These are phyloP conservation scores for Elegia similella DNA, from an alignment of 2,888 invertebrate genomes.

Conservation along the genomic window DNA sequence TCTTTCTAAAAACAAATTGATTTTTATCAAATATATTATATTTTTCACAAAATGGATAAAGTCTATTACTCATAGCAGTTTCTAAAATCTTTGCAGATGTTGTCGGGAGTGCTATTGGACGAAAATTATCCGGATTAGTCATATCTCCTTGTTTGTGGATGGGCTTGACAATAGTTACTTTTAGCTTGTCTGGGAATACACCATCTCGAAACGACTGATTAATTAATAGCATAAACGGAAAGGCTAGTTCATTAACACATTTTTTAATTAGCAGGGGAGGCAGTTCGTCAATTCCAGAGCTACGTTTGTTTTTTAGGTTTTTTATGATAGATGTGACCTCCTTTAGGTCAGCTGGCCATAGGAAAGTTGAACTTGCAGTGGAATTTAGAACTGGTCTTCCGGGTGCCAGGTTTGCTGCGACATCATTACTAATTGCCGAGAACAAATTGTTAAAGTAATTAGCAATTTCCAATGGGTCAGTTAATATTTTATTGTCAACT, in stretches of 20 bases:
- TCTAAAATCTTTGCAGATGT: too few relatives aligned
- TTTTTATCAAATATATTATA: neutral
- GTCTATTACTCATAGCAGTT: neutral
- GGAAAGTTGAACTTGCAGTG: too few relatives aligned
- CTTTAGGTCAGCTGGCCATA: too few relatives aligned
- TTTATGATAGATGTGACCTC: too few relatives aligned
- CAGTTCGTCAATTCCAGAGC: too few relatives aligned
- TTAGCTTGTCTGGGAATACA: neutral
- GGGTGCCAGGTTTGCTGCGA: neutral
- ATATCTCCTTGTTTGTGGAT: too few relatives aligned
- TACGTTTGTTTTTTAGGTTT: too few relatives aligned
- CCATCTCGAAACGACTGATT: too few relatives aligned
- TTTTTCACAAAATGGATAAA: neutral
- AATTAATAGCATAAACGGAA: neutral
- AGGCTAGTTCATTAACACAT: neutral
- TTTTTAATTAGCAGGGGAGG: too few relatives aligned
- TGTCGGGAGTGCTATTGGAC: too few relatives aligned
- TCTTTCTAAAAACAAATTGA: neutral
- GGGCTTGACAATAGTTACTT: neutral
- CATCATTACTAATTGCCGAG: neutral
- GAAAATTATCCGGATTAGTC: too few relatives aligned
- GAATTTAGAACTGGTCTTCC: neutral
- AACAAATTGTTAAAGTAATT: neutral
- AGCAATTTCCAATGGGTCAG: neutral
- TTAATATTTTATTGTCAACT: neutral